Base-by-base conservation (phyloP, 2,113 vertebrate genomes). In the Erythrolamprus reginae region DNA sequence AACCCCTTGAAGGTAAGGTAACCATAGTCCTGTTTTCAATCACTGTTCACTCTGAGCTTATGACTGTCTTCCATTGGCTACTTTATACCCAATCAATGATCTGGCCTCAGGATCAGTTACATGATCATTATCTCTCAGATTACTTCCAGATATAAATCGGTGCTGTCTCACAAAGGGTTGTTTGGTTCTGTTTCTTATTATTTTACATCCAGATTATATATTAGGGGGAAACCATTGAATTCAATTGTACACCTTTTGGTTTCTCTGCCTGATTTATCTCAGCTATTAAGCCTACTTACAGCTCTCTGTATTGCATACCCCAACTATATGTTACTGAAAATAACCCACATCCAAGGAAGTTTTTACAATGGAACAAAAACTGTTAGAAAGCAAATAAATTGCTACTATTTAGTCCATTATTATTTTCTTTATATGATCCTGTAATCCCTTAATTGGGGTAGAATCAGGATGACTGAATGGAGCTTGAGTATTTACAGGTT, bases 1-100 rank as follows among this genome's bases (percentile, higher is more conserved):
- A 99, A 92, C 99, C 99, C 28, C 98, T 99, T 91, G 98, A 99
- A 97, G 98, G 98, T 98, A 92, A 92, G 92, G 6, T 38, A 0
- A 86, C 23, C 26, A 28, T 85, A 26, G 70, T 91, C 4, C 55
- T 77, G 17, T 33, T 82, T 84, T 58, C 33, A 86, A 83, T 82
- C 19, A 61, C 87, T 1, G 10, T 65, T 90, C 47, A 45, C 4
- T 88, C 7, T 50, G 17, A 48, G 2, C 28, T 2, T 26, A 47
- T 5, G 28, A 10, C 19, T 42, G 17, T 24, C 82, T 45, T 51
- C 50, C 21, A 42, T 6, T 23, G 10, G 13, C 23, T 12, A 21
- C 3, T 83, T 89, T 55, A 33, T 28, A 50, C 19, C 48, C 23
- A 51, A 28, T 12, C 47, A 8, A 47, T 42, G 28, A 50, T n/a